Evolutionary conservation across 2,888 invertebrate genomes (phyloP).

Genomic region (Melanotus villosus): DNA sequence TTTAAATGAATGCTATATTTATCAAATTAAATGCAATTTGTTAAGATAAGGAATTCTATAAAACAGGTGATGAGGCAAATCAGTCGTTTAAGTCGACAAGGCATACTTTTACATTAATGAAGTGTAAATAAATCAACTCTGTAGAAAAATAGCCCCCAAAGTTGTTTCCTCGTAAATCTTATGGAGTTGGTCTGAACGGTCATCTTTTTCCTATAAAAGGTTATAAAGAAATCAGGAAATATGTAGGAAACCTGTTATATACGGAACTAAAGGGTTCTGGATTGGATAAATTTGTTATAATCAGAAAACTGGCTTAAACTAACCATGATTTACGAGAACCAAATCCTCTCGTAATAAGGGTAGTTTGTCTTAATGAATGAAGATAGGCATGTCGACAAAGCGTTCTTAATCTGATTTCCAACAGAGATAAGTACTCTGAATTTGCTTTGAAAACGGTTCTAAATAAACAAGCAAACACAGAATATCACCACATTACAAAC

Average conservation of each 20-base stretch:
- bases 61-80: too few relatives aligned
- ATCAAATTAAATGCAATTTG: too few relatives aligned
- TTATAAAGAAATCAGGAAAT: neutral
- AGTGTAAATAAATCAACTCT: too few relatives aligned
- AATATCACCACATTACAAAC: neutral
- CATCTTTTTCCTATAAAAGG: neutral
- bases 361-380: constrained; percentile 2
- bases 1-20: too few relatives aligned
- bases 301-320: neutral
- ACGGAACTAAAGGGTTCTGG: neutral
- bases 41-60: too few relatives aligned
- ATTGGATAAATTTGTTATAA: neutral
- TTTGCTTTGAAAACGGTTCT: neutral
- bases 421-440: neutral
- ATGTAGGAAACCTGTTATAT: neutral
- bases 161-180: too few relatives aligned
- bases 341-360: constrained; percentile 1
- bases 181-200: too few relatives aligned
- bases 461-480: too few relatives aligned
- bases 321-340: constrained; percentile 5
- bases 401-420: neutral
- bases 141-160: too few relatives aligned
- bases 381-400: neutral
- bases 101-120: too few relatives aligned
- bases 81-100: too few relatives aligned